Conservation (phyloP, 2,888 invertebrate genomes). For the Thyatira batis region DNA sequence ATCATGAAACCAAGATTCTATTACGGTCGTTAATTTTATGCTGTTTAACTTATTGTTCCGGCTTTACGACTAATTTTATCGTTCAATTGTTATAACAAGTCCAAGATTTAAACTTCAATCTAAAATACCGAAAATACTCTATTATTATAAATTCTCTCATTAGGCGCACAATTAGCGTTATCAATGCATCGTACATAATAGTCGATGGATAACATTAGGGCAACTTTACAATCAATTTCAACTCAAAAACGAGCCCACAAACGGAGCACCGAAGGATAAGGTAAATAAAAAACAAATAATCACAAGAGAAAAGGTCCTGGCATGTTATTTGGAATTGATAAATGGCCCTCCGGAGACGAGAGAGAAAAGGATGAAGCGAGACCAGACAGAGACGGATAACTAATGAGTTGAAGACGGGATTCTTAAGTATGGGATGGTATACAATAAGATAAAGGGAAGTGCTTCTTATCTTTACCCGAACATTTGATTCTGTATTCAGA, state of each 20-base stretch:
- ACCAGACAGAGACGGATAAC: constrained; percentile 58
- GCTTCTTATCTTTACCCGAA: constrained; percentile 57
- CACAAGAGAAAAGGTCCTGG: constrained; percentile 75
- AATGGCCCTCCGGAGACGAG: constrained; percentile 77
- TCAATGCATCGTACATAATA: constrained; percentile 69
- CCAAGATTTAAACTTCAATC: constrained; percentile 27
- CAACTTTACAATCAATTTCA: constrained; percentile 78
- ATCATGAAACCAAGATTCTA: constrained; percentile 53
- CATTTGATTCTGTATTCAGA: constrained; percentile 38
- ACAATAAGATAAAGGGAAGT: constrained; percentile 72
- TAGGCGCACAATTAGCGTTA: constrained; percentile 69
- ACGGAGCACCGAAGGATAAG: constrained; percentile 72
- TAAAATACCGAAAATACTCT: constrained; percentile 35
- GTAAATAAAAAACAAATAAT: constrained; percentile 80
- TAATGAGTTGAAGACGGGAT: constrained; percentile 71
- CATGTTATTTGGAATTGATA: constrained; percentile 83
- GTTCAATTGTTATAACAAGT: constrained; percentile 34
- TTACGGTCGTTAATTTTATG: constrained; percentile 40
- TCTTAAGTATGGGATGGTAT: constrained; percentile 60
- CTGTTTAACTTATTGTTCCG: constrained; percentile 44
- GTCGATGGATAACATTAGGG: constrained; percentile 71
- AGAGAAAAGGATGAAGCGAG: constrained; percentile 65
- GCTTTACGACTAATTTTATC: constrained; percentile 32
- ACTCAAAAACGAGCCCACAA: constrained; percentile 66
- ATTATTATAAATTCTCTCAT: constrained; percentile 55